phyloP scores from a whole-genome alignment of 2,797 vertebrate genomes.

The Morus bassanus region DNA sequence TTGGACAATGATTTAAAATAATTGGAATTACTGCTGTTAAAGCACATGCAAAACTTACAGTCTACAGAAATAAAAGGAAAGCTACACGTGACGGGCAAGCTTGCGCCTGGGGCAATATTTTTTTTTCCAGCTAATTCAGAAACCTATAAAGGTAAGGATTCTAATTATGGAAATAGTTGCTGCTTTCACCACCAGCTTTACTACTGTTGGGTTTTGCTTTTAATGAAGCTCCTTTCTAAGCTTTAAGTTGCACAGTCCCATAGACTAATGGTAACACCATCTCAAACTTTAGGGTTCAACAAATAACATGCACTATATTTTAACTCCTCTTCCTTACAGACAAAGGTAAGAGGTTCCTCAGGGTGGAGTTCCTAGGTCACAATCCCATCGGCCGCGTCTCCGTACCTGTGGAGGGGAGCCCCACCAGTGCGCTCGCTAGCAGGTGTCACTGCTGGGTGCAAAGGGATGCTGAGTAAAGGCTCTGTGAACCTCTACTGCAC shows the following conservation, averaged over 20 bases:
- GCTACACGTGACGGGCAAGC: neutral
- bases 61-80: neutral
- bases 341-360: neutral
- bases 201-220: neutral
- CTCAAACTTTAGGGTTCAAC: neutral
- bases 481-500: too few relatives aligned
- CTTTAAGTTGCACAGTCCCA: too few relatives aligned
- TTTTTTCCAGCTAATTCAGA: neutral
- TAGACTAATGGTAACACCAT: neutral
- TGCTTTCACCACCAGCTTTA: neutral
- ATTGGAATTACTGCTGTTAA: neutral
- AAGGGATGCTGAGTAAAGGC: neutral
- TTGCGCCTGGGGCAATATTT: neutral
- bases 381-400: neutral
- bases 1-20: neutral
- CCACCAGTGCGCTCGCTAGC: too few relatives aligned
- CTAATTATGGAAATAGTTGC: neutral
- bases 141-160: neutral
- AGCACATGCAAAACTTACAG: neutral
- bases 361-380: too few relatives aligned
- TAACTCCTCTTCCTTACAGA: neutral
- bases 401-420: neutral
- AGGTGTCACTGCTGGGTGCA: neutral
- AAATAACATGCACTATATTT: fast-evolving
- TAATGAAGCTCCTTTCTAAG: too few relatives aligned